A percentile compares a stretch with the other conserved stretches of the same genome.
phyloP scores from a whole-genome alignment of 2,888 invertebrate species.

The Heliconius ismenius region DNA sequence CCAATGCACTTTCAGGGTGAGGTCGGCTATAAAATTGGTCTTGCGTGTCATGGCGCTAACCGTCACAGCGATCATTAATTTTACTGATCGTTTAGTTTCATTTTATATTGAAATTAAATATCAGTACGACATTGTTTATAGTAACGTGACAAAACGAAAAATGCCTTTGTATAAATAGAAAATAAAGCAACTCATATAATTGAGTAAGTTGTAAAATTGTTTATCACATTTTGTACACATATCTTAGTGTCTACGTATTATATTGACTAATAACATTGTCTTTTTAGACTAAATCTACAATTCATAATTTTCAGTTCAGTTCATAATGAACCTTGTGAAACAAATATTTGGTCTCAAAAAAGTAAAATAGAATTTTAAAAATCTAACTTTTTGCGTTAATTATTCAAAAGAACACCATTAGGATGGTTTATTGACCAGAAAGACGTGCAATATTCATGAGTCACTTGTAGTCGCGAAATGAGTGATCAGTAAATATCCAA shows the following conservation, averaged over 20 bases:
- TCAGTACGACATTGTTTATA: conserved; percentile 30
- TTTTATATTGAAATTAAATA: conserved; percentile 28
- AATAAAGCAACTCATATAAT: not conserved
- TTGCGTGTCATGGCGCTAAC: conserved; percentile 37
- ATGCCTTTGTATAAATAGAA: not conserved
- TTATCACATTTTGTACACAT: not conserved
- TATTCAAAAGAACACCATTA: not conserved
- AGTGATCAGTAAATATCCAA: conserved; percentile 45
- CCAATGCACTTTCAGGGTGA: conserved; percentile 54
- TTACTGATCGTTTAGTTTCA: conserved; percentile 34
- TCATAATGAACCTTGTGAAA: not conserved
- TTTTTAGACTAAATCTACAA: not conserved
- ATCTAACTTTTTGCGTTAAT: not conserved
- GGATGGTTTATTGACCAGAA: conserved; percentile 9
- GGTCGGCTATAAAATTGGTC: conserved; percentile 44
- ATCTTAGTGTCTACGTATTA: not conserved
- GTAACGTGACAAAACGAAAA: not conserved
- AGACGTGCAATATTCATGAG: conserved; percentile 39
- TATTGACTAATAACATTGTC: not conserved
- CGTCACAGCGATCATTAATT: conserved; percentile 38
- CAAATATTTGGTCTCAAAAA: not conserved
- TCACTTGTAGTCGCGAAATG: conserved; percentile 43
- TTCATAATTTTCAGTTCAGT: not conserved
- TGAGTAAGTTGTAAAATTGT: not conserved
- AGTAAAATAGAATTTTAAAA: not conserved